phyloP scores from a whole-genome alignment of 1,140 invertebrate genomes.

The Lepidurus arcticus region DNA sequence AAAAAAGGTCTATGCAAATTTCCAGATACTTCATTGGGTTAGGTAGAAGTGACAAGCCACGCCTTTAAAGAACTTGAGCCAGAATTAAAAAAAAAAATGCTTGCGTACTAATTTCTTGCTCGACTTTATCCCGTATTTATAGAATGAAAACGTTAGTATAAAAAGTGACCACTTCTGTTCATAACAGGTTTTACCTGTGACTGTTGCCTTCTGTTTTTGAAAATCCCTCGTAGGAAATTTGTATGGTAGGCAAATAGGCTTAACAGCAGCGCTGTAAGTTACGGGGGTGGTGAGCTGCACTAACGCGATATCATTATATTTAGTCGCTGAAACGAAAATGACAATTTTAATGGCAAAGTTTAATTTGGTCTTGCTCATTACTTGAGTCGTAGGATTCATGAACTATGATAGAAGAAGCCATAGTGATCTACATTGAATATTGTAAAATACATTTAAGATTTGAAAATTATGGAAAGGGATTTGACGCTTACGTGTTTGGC shows the following conservation, averaged over 20 bases:
- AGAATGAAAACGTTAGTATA: not conserved
- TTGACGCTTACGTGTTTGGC: not conserved
- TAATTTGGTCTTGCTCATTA: not conserved
- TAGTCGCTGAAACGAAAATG: not conserved
- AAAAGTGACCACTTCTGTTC: not conserved
- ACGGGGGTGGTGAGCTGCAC: slow-evolving; percentile 32
- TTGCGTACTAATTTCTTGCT: not conserved
- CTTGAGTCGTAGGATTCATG: not conserved
- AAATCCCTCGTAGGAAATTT: not conserved
- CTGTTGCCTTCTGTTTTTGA: not conserved
- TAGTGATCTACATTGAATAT: not conserved
- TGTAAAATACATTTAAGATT: not conserved
- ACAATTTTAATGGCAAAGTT: not conserved
- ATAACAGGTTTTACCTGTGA: slow-evolving; percentile 3
- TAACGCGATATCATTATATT: slow-evolving; percentile 35
- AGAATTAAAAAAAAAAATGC: too few relatives aligned
- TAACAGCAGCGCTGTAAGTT: slow-evolving; percentile 31
- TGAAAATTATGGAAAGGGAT: not conserved
- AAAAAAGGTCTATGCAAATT: not conserved
- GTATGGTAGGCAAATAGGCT: slow-evolving; percentile 35
- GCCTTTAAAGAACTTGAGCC: too few relatives aligned
- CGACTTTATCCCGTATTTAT: not conserved
- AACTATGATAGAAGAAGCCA: not conserved
- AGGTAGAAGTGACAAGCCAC: not conserved
- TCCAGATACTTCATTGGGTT: not conserved